phyloP scores from a whole-genome alignment of 23 tunicate species.

The Phallusia fumigata region DNA sequence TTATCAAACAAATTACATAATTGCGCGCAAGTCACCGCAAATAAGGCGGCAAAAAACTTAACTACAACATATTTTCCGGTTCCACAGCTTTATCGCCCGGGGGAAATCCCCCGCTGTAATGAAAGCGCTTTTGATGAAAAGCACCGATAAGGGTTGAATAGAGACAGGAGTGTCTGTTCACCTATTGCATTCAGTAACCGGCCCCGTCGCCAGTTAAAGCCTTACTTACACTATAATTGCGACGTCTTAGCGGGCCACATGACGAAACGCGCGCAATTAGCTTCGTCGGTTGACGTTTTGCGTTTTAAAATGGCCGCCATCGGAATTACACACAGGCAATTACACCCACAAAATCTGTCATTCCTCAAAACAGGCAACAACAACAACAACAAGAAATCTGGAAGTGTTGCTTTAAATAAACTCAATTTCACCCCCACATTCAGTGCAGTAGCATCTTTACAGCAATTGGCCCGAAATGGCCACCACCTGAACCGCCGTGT shows the following conservation, averaged over 20 bases:
- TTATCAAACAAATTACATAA: background rate
- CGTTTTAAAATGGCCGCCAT: background rate
- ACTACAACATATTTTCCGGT: background rate
- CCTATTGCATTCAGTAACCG: conserved; percentile 17
- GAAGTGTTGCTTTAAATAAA: too few species aligned
- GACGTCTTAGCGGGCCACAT: conserved; percentile 9
- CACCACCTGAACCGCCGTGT: background rate
- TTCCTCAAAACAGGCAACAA: background rate
- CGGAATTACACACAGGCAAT: background rate
- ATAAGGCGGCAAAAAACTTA: background rate
- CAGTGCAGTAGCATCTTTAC: background rate
- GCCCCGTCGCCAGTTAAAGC: background rate
- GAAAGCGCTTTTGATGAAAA: conserved; percentile 1
- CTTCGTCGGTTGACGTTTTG: background rate
- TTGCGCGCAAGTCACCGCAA: background rate
- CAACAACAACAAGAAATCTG: too few species aligned
- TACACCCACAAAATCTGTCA: background rate
- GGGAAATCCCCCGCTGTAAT: background rate
- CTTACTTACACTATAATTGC: conserved; percentile 17
- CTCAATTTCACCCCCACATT: background rate
- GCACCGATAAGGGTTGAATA: conserved; percentile 12
- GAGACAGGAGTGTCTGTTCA: conserved; percentile 22
- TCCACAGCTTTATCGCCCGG: background rate
- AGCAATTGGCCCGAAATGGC: background rate
- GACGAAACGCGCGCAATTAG: conserved; percentile 15